Conservation (phyloP, 2,888 invertebrate genomes). For the Apodemia duryi region DNA sequence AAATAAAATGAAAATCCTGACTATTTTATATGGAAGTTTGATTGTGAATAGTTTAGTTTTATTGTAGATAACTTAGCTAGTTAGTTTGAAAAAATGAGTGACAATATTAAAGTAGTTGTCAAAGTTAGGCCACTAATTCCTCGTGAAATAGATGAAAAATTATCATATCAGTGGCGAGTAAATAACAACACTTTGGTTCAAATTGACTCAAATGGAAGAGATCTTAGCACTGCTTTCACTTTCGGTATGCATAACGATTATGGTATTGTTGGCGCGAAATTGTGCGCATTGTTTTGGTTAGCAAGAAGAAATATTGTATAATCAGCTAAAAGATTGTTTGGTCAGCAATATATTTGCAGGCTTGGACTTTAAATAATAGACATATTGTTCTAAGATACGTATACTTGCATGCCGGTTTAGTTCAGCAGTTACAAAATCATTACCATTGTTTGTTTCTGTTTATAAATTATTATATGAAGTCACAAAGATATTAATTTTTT, state of each 20-base stretch:
- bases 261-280: conserved; percentile 14
- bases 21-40: background rate
- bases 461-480: too few species aligned
- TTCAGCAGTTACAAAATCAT: too few species aligned
- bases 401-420: too few species aligned
- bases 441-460: too few species aligned
- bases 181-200: conserved; percentile 79
- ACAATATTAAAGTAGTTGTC: conserved; percentile 87
- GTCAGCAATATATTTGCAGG: background rate
- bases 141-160: conserved; percentile 81
- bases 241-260: conserved; percentile 52
- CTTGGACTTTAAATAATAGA: background rate
- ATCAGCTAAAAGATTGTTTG: background rate
- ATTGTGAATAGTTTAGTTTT: background rate
- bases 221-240: conserved; percentile 48
- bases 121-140: conserved; percentile 84
- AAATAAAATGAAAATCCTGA: background rate
- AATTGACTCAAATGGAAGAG: conserved; percentile 72
- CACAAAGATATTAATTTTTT: conserved; percentile 23
- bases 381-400: background rate
- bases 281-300: conserved; percentile 1
- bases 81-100: conserved; percentile 65
- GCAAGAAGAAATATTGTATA: background rate
- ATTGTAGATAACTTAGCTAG: background rate
- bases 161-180: conserved; percentile 80